Base-by-base conservation (phyloP, 2,888 invertebrate species). In the Scaptomyza caliginosa region DNA sequence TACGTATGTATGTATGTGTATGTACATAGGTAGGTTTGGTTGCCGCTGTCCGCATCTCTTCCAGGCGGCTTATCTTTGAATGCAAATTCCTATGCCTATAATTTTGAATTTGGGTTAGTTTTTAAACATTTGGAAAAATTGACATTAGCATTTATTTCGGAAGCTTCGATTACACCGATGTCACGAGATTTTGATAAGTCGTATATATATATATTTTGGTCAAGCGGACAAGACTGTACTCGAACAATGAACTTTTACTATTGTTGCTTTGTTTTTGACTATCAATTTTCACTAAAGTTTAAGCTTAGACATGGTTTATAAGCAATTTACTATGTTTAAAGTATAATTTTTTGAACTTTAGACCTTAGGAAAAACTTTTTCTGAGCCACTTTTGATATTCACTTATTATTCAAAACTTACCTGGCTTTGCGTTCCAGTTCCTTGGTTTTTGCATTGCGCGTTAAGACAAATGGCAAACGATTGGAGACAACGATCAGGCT, bases 401-500 rank as follows among this genome's bases (percentile, higher is more conserved):
- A 13, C 6, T 32, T 13, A 32, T 32, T 32, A 13, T 13, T 32
- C 13, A 3, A 8, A 21, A 86, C 92, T 93, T 92, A 97, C 97
- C 97, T 97, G 88, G 97, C 96, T 91, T 95, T 96, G 72, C 97
- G 93, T 83, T 95, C 94, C 85, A 97, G 93, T 40, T 93, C 92
- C 42, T 95, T 95, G 62, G 95, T 95, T 81, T 93, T 93, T 52
- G 94, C 93, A 92, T 96, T 94, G 89, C 95, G 93, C 89, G 94
- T 94, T 67, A 97, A 92, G 70, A 97, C 95, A 92, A 97, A 97
- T 6, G 97, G 97, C 90, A 97, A 92, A 78, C 97, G 93, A 92
- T 97, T 97, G 75, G 97, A 97, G 64, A 97, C 97, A 78, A 97
- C 97, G 88, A 97, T 96, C 93, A 97, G 95, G 89, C 95, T 96